These are phyloP conservation scores for Centropristis striata DNA, from an alignment of 2,113 vertebrate species.

Conservation along the genomic window DNA sequence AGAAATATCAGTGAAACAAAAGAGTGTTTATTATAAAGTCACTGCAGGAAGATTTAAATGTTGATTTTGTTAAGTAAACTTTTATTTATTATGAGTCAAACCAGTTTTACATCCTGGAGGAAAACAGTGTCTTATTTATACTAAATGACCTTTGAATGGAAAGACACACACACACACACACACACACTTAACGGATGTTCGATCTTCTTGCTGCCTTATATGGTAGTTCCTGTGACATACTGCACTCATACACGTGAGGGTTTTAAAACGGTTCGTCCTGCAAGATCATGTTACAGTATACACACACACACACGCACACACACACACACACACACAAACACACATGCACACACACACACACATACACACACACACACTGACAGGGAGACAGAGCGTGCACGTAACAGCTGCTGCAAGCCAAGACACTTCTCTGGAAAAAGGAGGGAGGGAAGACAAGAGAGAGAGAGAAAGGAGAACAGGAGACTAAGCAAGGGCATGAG, in stretches of 20 bases:
- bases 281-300: slow-evolving; percentile 53
- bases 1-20: too few relatives aligned
- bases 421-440: slow-evolving; percentile 37
- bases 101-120: too few relatives aligned
- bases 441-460: too few relatives aligned
- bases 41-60: too few relatives aligned
- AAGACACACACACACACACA: slow-evolving; percentile 2
- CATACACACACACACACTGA: not conserved
- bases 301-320: not conserved
- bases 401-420: slow-evolving; percentile 60
- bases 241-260: slow-evolving; percentile 52
- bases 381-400: not conserved
- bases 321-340: not conserved
- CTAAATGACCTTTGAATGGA: too few relatives aligned
- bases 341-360: not conserved
- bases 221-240: slow-evolving; percentile 64
- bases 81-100: too few relatives aligned
- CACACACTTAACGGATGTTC: slow-evolving; percentile 33
- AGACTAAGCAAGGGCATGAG: not conserved
- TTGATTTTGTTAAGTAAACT: too few relatives aligned
- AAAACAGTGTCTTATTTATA: too few relatives aligned
- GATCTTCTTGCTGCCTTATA: slow-evolving; percentile 44
- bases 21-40: too few relatives aligned
- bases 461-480: not conserved
- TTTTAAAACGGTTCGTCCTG: slow-evolving; percentile 56